A percentile compares a stretch with the other conserved stretches of the same genome.
Evolutionary conservation across 2,888 invertebrate genomes (phyloP).

Genomic region (Drosophila pseudotakahashii): DNA sequence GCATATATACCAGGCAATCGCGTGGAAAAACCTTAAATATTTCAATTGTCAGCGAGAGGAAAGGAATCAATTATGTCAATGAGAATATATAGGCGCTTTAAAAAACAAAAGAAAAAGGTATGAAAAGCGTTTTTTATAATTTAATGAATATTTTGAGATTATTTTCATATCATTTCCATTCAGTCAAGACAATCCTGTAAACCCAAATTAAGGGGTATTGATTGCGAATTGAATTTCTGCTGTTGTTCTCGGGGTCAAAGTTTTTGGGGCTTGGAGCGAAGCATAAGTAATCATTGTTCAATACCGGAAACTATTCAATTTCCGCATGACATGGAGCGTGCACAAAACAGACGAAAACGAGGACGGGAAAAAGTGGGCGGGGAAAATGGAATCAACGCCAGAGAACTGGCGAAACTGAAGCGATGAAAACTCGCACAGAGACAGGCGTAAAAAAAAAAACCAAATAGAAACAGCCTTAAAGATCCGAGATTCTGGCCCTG

Average conservation of each 20-base stretch:
- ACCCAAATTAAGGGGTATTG: constrained; percentile 11
- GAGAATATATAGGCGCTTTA: too few relatives aligned
- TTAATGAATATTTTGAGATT: too few relatives aligned
- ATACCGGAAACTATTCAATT: constrained; percentile 81
- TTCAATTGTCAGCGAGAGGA: not conserved
- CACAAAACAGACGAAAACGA: constrained; percentile 38
- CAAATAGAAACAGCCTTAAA: not conserved
- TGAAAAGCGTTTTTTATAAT: too few relatives aligned
- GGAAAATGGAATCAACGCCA: constrained; percentile 34
- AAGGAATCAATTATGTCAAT: not conserved
- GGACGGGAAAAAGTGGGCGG: constrained; percentile 1
- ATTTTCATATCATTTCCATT: not conserved
- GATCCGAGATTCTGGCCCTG: constrained; percentile 19
- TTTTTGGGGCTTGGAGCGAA: constrained; percentile 1
- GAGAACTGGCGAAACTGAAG: not conserved
- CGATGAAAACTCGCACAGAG: constrained; percentile 11
- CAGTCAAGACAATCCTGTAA: not conserved
- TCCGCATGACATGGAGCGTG: constrained; percentile 73
- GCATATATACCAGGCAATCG: constrained; percentile 22
- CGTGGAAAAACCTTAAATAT: constrained; percentile 14
- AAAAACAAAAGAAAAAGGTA: too few relatives aligned
- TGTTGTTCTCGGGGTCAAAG: constrained; percentile 49
- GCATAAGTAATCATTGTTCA: constrained; percentile 76
- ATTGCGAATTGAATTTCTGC: constrained; percentile 20
- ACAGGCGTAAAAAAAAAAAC: not conserved